Conservation (phyloP, 2,888 invertebrate genomes). For the Acleris holmiana region DNA sequence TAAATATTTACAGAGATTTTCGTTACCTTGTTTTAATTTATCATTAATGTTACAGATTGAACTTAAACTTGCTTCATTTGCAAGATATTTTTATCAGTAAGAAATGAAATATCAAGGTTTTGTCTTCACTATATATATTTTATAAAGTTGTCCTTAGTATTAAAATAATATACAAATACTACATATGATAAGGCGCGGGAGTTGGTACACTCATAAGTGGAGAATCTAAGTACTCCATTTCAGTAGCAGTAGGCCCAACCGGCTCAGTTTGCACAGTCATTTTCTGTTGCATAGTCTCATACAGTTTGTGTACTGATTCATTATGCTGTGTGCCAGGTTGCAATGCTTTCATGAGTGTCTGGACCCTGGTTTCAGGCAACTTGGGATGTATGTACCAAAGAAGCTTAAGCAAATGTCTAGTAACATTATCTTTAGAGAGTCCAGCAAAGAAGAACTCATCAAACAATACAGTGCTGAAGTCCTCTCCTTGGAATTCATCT, state of each 20-base stretch:
- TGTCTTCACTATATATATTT: slow-evolving; percentile 12
- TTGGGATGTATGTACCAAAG: slow-evolving; percentile 96
- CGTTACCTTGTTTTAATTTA: slow-evolving; percentile 46
- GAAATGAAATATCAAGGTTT: slow-evolving; percentile 31
- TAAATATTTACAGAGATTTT: slow-evolving; percentile 70
- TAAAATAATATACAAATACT: slow-evolving; percentile 37
- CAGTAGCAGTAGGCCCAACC: slow-evolving; percentile 82
- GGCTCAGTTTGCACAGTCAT: slow-evolving; percentile 89
- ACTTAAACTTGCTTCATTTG: not conserved
- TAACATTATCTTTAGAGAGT: slow-evolving; percentile 94
- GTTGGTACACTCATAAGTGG: slow-evolving; percentile 94
- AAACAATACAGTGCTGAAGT: slow-evolving; percentile 97
- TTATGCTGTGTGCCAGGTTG: slow-evolving; percentile 92
- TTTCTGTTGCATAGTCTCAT: slow-evolving; percentile 91
- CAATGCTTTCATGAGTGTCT: slow-evolving; percentile 91
- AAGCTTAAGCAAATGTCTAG: slow-evolving; percentile 94
- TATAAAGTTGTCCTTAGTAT: not conserved
- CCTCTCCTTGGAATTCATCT: slow-evolving; percentile 96
- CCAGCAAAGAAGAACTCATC: slow-evolving; percentile 98
- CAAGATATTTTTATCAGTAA: not conserved
- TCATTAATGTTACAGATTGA: not conserved
- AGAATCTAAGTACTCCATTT: slow-evolving; percentile 91
- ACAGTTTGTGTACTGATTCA: slow-evolving; percentile 92
- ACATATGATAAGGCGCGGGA: slow-evolving; percentile 88
- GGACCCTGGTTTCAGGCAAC: slow-evolving; percentile 90